Conservation (phyloP, 2,797 vertebrate genomes). For the Aulostomus chinensis region DNA sequence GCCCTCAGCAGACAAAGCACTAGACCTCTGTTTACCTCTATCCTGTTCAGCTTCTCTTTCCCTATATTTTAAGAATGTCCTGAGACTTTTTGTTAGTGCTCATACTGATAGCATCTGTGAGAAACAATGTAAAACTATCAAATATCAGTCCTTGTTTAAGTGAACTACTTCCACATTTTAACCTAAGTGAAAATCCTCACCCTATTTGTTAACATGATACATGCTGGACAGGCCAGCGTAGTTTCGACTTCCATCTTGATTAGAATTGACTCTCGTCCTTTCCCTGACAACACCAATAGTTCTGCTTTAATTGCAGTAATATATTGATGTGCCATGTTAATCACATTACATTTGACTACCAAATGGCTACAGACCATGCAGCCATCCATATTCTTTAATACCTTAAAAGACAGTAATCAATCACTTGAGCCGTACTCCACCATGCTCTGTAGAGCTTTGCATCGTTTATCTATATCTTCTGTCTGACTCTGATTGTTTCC, state of each 20-base stretch:
- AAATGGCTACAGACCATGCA: slow-evolving; percentile 50
- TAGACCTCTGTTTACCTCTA: too few relatives aligned
- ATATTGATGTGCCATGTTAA: slow-evolving; percentile 73
- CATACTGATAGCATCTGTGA: too few relatives aligned
- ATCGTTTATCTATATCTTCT: slow-evolving; percentile 38
- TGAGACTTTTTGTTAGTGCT: too few relatives aligned
- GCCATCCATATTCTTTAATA: slow-evolving; percentile 68
- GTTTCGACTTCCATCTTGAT: slow-evolving; percentile 54
- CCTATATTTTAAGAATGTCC: too few relatives aligned
- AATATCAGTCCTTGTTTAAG: too few relatives aligned
- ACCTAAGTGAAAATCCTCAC: slow-evolving; percentile 29
- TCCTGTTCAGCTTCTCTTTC: too few relatives aligned
- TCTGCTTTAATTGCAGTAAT: slow-evolving; percentile 73
- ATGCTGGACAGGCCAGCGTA: slow-evolving; percentile 19
- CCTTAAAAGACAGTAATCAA: slow-evolving; percentile 67
- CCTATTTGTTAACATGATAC: slow-evolving; percentile 54
- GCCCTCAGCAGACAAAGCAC: too few relatives aligned
- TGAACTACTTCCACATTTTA: slow-evolving; percentile 23
- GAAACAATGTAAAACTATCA: too few relatives aligned
- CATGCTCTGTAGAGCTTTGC: slow-evolving; percentile 19
- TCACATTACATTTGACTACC: slow-evolving; percentile 72
- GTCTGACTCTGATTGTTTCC: slow-evolving; percentile 1
- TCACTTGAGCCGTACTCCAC: slow-evolving; percentile 66
- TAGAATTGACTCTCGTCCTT: slow-evolving; percentile 66
- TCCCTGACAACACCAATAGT: slow-evolving; percentile 65